Evolutionary conservation across 2,113 vertebrate genomes (phyloP), one percentile per base, ranked within the genome.

Genomic region (Apteryx mantelli): DNA sequence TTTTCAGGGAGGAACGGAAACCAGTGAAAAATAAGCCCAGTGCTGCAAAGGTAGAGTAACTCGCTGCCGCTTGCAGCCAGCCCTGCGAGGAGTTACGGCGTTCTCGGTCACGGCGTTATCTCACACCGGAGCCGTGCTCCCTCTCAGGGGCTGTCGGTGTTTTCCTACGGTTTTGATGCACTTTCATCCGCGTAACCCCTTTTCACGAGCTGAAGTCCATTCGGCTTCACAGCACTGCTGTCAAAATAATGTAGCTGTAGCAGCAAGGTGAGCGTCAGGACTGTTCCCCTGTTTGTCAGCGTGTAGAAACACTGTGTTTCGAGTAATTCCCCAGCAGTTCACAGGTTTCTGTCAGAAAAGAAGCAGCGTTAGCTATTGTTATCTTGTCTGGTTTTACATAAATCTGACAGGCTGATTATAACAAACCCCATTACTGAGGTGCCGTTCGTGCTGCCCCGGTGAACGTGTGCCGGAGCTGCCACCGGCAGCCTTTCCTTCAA

Each of bases 221-320:
- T 40, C 7, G 52, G 44, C 86, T 38, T 36, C 18, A 1, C 7
- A 13, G 30, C 63, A 1, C 13, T 14, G 20, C 7, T 64, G 92
- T 56, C 71, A 63, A 15, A 69, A 20, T 5, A 30, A 5, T 2
- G 44, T 32, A 77, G 6, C 50, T 22, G 8, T 32, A 38, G 28
- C 32, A 3, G 61, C 63, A 46, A 40, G 69, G 68, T 15, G 58
- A 38, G 71, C 1, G 5, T 16, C 46, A 30, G 78, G 8, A 2
- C 32, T 0, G 85, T 4, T 46, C 10, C 66, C 22, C 73, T 12
- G 3, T 1, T 22, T 12, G 0, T 25, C 50, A 30, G 20, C 34
- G 4, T 0, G 7, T 3, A 13, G 22, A 8, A 2, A 6, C 1
- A 2, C 38, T 2, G 14, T 26, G 19, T 5, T 69, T 9, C 4